Evolutionary conservation across 2,113 vertebrate genomes (phyloP).

Genomic region (Neolamprologus modestus): DNA sequence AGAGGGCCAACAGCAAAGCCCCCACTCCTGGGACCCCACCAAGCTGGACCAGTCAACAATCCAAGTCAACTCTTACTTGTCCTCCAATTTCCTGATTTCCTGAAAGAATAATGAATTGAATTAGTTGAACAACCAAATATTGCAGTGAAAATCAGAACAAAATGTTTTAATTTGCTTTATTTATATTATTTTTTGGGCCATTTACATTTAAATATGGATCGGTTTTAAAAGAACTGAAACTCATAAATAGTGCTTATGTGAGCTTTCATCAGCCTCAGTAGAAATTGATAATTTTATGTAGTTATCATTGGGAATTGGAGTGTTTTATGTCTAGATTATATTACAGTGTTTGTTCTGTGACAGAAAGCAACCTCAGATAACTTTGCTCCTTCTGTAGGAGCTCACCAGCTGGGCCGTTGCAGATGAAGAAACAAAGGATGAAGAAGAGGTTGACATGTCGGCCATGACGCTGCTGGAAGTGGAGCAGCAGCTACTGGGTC

Average conservation of each 20-base stretch:
- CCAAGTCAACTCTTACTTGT: background rate
- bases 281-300: background rate
- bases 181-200: background rate
- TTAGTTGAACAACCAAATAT: background rate
- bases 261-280: background rate
- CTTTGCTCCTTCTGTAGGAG: constrained; percentile 61
- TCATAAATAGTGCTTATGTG: background rate
- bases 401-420: constrained; percentile 70
- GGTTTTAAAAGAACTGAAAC: background rate
- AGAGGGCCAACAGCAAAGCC: background rate
- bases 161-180: background rate
- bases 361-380: background rate
- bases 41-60: background rate
- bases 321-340: background rate
- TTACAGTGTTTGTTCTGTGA: background rate
- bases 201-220: background rate
- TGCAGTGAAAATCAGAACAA: background rate
- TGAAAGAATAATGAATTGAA: background rate
- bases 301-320: background rate
- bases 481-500: constrained; percentile 62
- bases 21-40: background rate
- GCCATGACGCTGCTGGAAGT: constrained; percentile 71
- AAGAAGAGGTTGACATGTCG: constrained; percentile 23
- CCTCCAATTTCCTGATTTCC: background rate
- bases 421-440: constrained; percentile 9